Evolutionary conservation across 2,113 vertebrate species (phyloP), one percentile per base, ranked within the genome.

Genomic region (Xenotilapia flavipinnis): DNA sequence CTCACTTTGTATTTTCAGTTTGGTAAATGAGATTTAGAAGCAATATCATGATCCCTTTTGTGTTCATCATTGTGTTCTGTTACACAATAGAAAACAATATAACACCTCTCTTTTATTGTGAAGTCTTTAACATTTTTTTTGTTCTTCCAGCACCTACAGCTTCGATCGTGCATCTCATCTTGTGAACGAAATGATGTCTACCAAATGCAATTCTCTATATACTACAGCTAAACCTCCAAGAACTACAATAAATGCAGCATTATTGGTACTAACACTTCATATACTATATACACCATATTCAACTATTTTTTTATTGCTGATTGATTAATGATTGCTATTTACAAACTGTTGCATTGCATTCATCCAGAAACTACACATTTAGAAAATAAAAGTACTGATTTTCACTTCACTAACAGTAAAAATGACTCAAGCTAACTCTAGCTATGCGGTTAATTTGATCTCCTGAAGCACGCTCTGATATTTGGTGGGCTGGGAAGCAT

Each of bases 11-110:
- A 13, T 53, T 81, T 82, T 83, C 79, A 56, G 80, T 87, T 85
- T 89, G 79, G 19, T 65, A 60, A 82, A 87, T 86, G 12, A 87
- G 77, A 92, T 90, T 92, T 85, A 91, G 79, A 62, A 60, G 58
- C 58, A 47, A 81, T 81, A 38, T 62, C 70, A 49, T 51, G 45
- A 77, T 77, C 70, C 26, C 70, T 77, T 73, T 51, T 51, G 45
- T 77, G 45, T 77, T 65, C 26, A 84, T 86, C 58, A 84, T 33
- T 92, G 81, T 90, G 51, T 89, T 87, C 62, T 79, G 51, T 88
- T 70, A 80, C 86, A 94, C 88, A 91, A 91, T 6, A 80, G 56
- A 90, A 90, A 93, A 92, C 86, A 79, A 89, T 84, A 68, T 23
- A 88, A 93, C 86, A 91, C 83, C 68, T 85, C 28, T 60, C 56